Conservation (phyloP, 2,888 invertebrate species). For the Cacoxenus indagator region DNA sequence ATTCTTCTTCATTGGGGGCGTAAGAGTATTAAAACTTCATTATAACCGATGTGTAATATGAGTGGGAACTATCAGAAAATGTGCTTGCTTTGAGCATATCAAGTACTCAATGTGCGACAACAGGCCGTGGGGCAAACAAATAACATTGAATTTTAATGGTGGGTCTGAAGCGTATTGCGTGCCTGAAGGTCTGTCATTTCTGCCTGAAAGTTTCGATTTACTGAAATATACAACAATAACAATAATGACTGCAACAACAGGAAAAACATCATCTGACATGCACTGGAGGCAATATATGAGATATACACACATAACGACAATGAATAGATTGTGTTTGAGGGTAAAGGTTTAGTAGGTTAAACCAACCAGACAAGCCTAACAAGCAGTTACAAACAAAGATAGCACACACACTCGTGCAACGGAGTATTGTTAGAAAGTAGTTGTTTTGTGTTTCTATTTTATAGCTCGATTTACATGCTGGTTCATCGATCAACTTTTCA, state of each 20-base stretch:
- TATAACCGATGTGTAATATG: too few species aligned
- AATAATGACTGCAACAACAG: slow-evolving; percentile 53
- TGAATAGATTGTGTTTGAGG: neutral
- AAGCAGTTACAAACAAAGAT: too few species aligned
- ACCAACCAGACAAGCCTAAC: too few species aligned
- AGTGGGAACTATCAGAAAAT: too few species aligned
- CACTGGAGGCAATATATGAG: slow-evolving; percentile 34
- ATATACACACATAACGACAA: slow-evolving; percentile 15
- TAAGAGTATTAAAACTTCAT: too few species aligned
- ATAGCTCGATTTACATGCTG: neutral
- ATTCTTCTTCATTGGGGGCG: too few species aligned
- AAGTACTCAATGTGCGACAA: neutral
- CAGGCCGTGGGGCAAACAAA: neutral
- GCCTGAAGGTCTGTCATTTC: neutral
- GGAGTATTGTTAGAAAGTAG: neutral
- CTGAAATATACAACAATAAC: slow-evolving; percentile 22
- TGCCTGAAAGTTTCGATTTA: neutral
- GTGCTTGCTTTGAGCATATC: neutral
- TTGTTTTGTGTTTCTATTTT: neutral
- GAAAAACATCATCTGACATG: slow-evolving; percentile 49
- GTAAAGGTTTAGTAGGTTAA: neutral
- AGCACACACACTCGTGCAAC: too few species aligned
- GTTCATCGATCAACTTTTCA: neutral
- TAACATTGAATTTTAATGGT: neutral
- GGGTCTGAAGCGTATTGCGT: neutral